phyloP scores from a whole-genome alignment of 2,888 invertebrate species.

The Nesidiocoris tenuis region DNA sequence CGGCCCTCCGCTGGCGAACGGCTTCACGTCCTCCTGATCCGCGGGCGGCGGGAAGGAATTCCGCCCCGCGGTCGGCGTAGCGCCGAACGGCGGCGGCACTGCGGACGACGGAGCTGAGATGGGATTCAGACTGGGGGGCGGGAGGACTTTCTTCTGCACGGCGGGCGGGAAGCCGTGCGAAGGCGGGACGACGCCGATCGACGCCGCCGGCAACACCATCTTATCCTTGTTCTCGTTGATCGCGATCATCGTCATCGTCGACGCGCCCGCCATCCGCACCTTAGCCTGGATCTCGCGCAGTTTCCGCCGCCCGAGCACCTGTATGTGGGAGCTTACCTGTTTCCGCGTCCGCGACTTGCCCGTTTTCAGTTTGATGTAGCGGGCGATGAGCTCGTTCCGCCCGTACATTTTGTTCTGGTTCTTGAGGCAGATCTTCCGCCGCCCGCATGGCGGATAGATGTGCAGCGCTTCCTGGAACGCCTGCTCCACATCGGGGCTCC shows the following conservation, averaged over 20 bases:
- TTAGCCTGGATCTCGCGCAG: constrained; percentile 97
- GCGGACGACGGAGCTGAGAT: not conserved
- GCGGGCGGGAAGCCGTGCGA: constrained; percentile 33
- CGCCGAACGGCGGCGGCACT: constrained; percentile 14
- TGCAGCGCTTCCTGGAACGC: constrained; percentile 99
- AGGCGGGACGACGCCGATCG: not conserved
- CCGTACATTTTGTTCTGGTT: constrained; percentile 99
- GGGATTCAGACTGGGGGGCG: constrained; percentile 35
- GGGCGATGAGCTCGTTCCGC: constrained; percentile 98
- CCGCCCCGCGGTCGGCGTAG: constrained; percentile 10
- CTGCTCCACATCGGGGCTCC: constrained; percentile 99
- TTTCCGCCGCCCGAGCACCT: constrained; percentile 97
- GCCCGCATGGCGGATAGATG: constrained; percentile 98
- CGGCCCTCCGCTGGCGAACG: constrained; percentile 77
- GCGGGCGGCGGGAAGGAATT: constrained; percentile 59
- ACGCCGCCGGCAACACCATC: constrained; percentile 15
- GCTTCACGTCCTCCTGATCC: constrained; percentile 66
- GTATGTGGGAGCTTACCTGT: constrained; percentile 99
- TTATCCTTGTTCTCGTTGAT: constrained; percentile 38
- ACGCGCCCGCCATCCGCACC: constrained; percentile 75
- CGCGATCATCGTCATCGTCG: constrained; percentile 27
- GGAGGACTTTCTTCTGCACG: constrained; percentile 13
- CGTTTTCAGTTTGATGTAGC: constrained; percentile 98
- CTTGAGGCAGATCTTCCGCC: constrained; percentile 98
- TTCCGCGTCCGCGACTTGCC: constrained; percentile 99